A percentile compares a stretch with the other conserved stretches of the same genome.
phyloP scores from a whole-genome alignment of 2,113 vertebrate genomes.

The Morphnarchus princeps region DNA sequence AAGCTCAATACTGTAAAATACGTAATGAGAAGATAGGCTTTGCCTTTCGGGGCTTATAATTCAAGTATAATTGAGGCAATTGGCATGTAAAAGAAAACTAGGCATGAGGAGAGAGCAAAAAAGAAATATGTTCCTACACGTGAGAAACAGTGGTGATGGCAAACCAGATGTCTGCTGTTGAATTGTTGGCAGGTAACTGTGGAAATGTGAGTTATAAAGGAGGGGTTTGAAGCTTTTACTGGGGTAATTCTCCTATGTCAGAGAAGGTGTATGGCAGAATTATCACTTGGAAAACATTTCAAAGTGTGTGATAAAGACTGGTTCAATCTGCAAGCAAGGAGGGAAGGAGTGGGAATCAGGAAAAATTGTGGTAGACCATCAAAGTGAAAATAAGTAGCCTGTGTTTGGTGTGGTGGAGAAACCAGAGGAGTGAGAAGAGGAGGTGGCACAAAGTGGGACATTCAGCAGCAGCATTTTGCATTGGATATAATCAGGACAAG shows the following conservation, averaged over 20 bases:
- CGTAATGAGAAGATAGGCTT: not conserved
- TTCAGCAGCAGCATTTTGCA: not conserved
- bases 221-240: not conserved
- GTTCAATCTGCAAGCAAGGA: not conserved
- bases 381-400: not conserved
- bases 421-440: not conserved
- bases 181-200: not conserved
- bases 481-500: not conserved
- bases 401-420: not conserved
- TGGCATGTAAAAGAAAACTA: not conserved
- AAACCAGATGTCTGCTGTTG: not conserved
- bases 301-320: rapidly evolving
- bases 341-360: not conserved
- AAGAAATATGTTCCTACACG: not conserved
- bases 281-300: not conserved
- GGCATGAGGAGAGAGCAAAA: not conserved
- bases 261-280: not conserved
- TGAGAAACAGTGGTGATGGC: not conserved
- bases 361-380: not conserved
- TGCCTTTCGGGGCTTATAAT: not conserved
- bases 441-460: not conserved
- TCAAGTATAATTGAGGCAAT: not conserved
- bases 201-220: not conserved
- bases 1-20: not conserved
- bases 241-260: not conserved